Base-by-base conservation (phyloP, 2,797 vertebrate genomes). In the Catostomus latipinnis region DNA sequence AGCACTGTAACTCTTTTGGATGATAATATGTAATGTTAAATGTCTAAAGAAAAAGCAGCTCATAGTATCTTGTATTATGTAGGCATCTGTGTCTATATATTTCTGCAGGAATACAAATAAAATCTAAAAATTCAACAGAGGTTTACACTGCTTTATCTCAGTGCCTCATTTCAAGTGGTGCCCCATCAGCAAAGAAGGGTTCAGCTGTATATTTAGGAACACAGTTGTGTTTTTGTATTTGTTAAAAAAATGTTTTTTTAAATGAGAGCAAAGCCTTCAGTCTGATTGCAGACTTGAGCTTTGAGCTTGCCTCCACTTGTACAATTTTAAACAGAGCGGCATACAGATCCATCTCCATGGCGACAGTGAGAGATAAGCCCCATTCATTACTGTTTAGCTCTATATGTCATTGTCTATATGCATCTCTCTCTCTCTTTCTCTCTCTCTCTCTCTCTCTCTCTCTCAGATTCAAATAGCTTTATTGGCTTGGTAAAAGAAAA, bases 51-150 rank as follows among this genome's bases (percentile, higher is more conserved):
- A 54, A 78, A 83, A 74, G 74, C 84, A 81, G 83, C 86, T 4
- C 34, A 34, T 83, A 80, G 79, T 81, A 81, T 85, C 69, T 84
- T 84, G 81, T 89, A 87, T 80, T 83, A 87, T 86, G 83, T 90
- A 90, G 89, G 87, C 87, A 91, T 89, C 90, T 91, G 85, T 93
- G 89, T 92, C 89, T 89, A 91, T 92, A 90, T 91, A 90, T 91
- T 87, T 88, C 89, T 92, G 91, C 90, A 90, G 87, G 87, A 91
- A 88, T 84, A 87, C 69, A 87, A 93, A 85, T 83, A 80, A 88
- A 74, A 78, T 74, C 16, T 49, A 56, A 14, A 66, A 79, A 69
- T 76, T 66, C 16, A 61, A 52, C 46, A 18, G 4, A 67, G 14
- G 50, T 57, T 74, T 65, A 14, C 18, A 1, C n/a, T 63, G 54